Evolutionary conservation across 2,113 vertebrate species (phyloP), one percentile per base, ranked within the genome.

Genomic region (Dendropsophus ebraccatus): DNA sequence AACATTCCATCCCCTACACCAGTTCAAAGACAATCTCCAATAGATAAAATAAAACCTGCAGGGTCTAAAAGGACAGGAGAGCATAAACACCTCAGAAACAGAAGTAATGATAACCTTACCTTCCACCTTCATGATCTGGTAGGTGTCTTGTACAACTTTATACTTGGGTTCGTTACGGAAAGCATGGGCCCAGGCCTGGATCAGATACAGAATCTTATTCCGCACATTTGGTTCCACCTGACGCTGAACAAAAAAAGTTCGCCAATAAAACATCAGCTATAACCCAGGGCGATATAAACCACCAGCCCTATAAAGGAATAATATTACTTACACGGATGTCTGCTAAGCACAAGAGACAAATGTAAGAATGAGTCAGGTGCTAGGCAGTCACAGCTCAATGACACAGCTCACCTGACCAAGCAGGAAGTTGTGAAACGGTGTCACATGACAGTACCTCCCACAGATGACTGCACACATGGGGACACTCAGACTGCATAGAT

Each of bases 101-200:
- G 10, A 21, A 32, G 16, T 19, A 19, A 1, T 37, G 0, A 70
- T 3, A 72, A 10, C 30, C 95, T 94, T 90, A 99, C 98, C 98
- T 94, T 99, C 98, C 58, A 99, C 97, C 91, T 99, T 99, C 97
- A 99, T 97, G 87, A 99, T 99, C 91, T 99, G 98, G 73, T 99
- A 99, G 4, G 98, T 99, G 90, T 99, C 98, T 92, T 99, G 98
- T 49, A 99, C 96, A 92, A 99, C 98, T 89, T 99, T 99, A 92
- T 99, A 99, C 91, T 98, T 99, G 88, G 98, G 98, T 89, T 99
- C 98, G 0, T 99, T 99, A 70, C 98, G 97, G 91, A 99, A 99
- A 78, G 98, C 98, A 0, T 99, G 97, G 7, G 98, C 93, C 98
- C 98, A 99, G 89, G 98, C 98, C 90, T 99, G 98, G 92, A 99